A percentile compares a stretch with the other conserved stretches of the same genome.
Evolutionary conservation across 2,113 vertebrate genomes (phyloP).

Genomic region (Mionectes macconnelli): DNA sequence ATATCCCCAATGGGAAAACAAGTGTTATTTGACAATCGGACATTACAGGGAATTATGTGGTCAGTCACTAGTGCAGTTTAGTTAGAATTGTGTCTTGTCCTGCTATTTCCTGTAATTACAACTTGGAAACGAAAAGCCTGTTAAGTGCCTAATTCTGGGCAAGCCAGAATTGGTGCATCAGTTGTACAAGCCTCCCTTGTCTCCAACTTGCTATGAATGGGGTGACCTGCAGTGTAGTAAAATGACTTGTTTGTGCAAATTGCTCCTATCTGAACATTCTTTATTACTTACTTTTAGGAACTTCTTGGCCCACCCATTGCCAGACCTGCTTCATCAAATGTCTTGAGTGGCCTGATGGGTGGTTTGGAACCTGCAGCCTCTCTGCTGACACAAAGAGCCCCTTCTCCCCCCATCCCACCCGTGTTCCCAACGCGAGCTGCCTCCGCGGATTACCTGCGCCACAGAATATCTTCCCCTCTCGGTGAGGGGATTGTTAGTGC

Average conservation of each 20-base stretch:
- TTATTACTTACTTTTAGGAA: slow-evolving; percentile 73
- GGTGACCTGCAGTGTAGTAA: background rate
- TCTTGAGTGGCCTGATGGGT: slow-evolving; percentile 83
- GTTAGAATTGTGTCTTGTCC: background rate
- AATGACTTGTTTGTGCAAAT: background rate
- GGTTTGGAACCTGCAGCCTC: slow-evolving; percentile 80
- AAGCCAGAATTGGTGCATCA: background rate
- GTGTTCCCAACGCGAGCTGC: slow-evolving; percentile 85
- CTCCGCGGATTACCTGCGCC: slow-evolving; percentile 88
- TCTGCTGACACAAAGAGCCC: slow-evolving; percentile 81
- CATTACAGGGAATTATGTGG: background rate
- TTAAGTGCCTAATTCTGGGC: background rate
- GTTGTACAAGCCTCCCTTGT: background rate
- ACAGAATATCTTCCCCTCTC: slow-evolving; percentile 81
- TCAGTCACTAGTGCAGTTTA: background rate
- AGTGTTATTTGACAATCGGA: background rate
- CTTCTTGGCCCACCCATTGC: slow-evolving; percentile 83
- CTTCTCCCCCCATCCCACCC: slow-evolving; percentile 81
- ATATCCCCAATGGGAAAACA: background rate
- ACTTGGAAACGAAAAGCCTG: background rate
- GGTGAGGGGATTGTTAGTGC: slow-evolving; percentile 36
- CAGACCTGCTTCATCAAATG: slow-evolving; percentile 80
- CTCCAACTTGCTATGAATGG: background rate
- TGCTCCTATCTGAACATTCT: background rate
- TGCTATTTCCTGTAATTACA: background rate